phyloP scores from a whole-genome alignment of 2,113 vertebrate species.

The Ia io region DNA sequence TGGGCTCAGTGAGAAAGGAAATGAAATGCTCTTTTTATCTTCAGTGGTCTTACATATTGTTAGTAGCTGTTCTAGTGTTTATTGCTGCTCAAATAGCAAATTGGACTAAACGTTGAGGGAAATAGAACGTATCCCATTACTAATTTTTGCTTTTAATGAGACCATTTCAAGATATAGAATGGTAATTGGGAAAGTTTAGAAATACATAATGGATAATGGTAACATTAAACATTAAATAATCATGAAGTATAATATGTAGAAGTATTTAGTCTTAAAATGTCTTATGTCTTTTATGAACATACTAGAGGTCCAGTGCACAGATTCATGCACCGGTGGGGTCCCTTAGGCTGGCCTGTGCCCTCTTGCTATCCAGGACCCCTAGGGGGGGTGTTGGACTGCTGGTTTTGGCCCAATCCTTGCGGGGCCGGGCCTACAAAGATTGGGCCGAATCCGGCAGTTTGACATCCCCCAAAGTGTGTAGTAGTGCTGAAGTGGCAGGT shows the following conservation, averaged over 20 bases:
- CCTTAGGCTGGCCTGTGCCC: no score
- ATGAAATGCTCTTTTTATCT: background rate
- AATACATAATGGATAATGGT: background rate
- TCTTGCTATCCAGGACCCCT: no score
- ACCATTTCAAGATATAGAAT: constrained; percentile 7
- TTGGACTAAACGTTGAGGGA: background rate
- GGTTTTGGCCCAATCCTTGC: no score
- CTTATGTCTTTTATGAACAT: background rate
- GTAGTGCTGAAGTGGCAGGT: no score
- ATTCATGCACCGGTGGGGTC: no score
- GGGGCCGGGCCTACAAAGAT: no score
- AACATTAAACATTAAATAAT: background rate
- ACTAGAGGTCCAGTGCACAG: no score
- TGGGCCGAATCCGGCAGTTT: no score
- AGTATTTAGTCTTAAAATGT: background rate
- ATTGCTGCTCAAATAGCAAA: background rate
- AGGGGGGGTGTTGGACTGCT: no score
- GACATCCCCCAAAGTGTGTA: no score
- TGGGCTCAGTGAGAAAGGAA: background rate
- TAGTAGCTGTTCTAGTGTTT: background rate
- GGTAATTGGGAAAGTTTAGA: background rate
- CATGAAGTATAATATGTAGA: background rate
- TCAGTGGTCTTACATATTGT: background rate
- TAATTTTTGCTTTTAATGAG: constrained; percentile 19
- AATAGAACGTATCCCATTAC: background rate